A percentile compares a stretch with the other conserved stretches of the same genome.
Conservation (phyloP, 2,113 vertebrate genomes). For the Oryctolagus cuniculus region mOryCun1.1 NC_091443.1:23860001-23860500, state of each 20-base stretch:
- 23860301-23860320: not conserved
- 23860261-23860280: not conserved
- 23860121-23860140: no score
- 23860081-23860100: no score
- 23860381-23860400: not conserved
- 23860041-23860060: no score
- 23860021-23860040: no score
- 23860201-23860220: not conserved
- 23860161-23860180: no score
- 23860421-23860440: not conserved
- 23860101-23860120: no score
- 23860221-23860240: constrained; percentile 18
- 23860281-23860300: constrained; percentile 40
- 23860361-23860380: not conserved
- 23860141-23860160: no score
- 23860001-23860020: no score
- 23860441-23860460: not conserved
- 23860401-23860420: not conserved
- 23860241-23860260: constrained; percentile 1
- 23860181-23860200: not conserved
- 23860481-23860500: not conserved
- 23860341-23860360: constrained; percentile 18
- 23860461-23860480: constrained; percentile 6
- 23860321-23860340: not conserved
- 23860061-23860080: no score